Evolutionary conservation across 1,140 invertebrate genomes (phyloP).

Genomic region (Drosophila baimaii): DNA sequence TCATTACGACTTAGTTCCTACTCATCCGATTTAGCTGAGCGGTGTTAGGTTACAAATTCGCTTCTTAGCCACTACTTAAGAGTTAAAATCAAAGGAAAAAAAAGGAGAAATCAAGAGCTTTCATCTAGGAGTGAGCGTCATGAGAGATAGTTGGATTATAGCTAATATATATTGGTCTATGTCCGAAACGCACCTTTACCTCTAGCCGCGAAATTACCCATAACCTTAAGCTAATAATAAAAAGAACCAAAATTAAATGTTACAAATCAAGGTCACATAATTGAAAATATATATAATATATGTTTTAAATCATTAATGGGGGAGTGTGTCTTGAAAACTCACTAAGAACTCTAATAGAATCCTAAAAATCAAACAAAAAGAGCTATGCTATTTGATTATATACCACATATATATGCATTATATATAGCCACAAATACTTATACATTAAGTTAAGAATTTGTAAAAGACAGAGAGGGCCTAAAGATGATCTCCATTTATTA

Average conservation of each 20-base stretch:
- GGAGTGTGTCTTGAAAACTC: not conserved
- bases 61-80: conserved; percentile 36
- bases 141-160: conserved; percentile 40
- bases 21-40: conserved; percentile 29
- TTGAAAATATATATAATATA: conserved; percentile 18
- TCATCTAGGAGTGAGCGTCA: conserved; percentile 43
- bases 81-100: conserved; percentile 7
- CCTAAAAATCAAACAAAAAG: not conserved
- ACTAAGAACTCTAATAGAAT: conserved; percentile 1
- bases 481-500: not conserved
- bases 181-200: conserved; percentile 75
- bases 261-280: conserved; percentile 54
- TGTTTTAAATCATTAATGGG: conserved; percentile 9
- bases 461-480: not conserved
- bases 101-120: conserved; percentile 28
- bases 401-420: not conserved
- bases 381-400: not conserved
- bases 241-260: conserved; percentile 59
- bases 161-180: conserved; percentile 35
- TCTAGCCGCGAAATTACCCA: conserved; percentile 79
- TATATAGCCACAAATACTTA: not conserved
- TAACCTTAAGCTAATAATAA: conserved; percentile 76
- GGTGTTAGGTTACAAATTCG: conserved; percentile 36
- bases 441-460: not conserved
- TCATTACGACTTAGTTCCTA: conserved; percentile 60